Conservation (phyloP, 92 coral and sea anemone species). For the Muricea muricata region DNA sequence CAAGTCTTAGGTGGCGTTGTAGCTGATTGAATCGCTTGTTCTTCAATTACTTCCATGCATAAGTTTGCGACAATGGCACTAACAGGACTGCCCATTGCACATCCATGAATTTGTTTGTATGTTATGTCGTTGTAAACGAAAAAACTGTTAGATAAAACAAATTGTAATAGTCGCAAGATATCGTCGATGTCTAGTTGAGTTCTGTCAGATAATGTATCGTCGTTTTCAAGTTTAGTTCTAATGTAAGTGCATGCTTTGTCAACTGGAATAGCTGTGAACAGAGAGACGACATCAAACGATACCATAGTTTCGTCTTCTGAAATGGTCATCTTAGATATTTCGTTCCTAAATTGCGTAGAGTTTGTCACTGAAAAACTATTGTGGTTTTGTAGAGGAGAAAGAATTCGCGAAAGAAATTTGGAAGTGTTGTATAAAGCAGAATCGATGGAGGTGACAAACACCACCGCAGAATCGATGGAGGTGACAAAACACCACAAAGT, state of each 20-base stretch:
- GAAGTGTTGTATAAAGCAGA: constrained; percentile 31
- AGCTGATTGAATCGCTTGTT: constrained; percentile 22
- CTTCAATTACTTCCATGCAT: constrained; percentile 51
- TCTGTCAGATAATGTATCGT: background rate
- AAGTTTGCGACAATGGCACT: constrained; percentile 53
- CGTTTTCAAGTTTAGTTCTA: constrained; percentile 14
- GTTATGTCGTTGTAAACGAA: constrained; percentile 33
- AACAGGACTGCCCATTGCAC: constrained; percentile 57
- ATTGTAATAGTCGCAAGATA: constrained; percentile 2
- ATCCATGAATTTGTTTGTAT: constrained; percentile 54
- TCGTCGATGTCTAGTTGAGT: constrained; percentile 16
- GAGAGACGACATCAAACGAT: constrained; percentile 55
- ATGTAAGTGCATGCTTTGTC: constrained; percentile 46
- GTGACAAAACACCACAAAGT: too few relatives aligned
- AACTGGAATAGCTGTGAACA: constrained; percentile 58
- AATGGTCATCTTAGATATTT: constrained; percentile 28
- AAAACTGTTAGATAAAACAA: constrained; percentile 31
- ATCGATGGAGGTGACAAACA: too few relatives aligned
- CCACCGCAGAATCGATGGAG: too few relatives aligned
- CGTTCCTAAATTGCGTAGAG: constrained; percentile 31
- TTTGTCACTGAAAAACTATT: constrained; percentile 45
- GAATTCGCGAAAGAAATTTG: constrained; percentile 33
- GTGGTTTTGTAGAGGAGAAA: constrained; percentile 34
- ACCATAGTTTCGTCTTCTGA: constrained; percentile 53
- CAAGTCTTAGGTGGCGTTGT: constrained; percentile 41